Evolutionary conservation across 1,140 invertebrate genomes (phyloP).

Genomic region (Dinothrombium tinctorium): DNA sequence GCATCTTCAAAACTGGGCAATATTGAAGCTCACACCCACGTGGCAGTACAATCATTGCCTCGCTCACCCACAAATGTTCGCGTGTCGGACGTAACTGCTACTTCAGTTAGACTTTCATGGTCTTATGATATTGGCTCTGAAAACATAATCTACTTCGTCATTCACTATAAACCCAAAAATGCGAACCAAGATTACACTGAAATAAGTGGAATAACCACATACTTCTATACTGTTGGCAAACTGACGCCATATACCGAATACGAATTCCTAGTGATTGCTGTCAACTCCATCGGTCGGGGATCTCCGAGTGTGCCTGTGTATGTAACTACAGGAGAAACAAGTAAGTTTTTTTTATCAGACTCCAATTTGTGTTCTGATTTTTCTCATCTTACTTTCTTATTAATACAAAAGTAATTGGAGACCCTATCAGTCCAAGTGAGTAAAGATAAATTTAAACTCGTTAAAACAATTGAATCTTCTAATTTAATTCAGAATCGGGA

Average conservation of each 20-base stretch:
- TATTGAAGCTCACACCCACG: slow-evolving; percentile 57
- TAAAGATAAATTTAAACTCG: not conserved
- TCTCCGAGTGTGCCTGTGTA: slow-evolving; percentile 50
- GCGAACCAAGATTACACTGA: slow-evolving; percentile 28
- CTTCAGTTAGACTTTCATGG: slow-evolving; percentile 71
- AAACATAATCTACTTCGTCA: slow-evolving; percentile 75
- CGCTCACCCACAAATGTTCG: slow-evolving; percentile 60
- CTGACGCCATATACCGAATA: slow-evolving; percentile 86
- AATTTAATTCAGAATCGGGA: slow-evolving; percentile 50
- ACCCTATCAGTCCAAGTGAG: not conserved
- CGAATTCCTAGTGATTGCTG: slow-evolving; percentile 82
- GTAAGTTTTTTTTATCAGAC: no score
- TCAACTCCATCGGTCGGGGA: slow-evolving; percentile 74
- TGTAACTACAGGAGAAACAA: slow-evolving; percentile 84
- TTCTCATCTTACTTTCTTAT: not conserved
- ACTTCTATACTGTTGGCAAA: slow-evolving; percentile 66
- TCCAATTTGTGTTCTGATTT: slow-evolving; percentile 6
- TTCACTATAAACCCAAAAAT: slow-evolving; percentile 80
- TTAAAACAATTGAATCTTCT: not conserved
- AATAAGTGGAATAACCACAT: slow-evolving; percentile 70
- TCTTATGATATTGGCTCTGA: slow-evolving; percentile 43
- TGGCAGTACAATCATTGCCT: slow-evolving; percentile 82
- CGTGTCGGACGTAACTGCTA: slow-evolving; percentile 73
- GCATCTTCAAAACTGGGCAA: slow-evolving; percentile 78
- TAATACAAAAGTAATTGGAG: not conserved